A percentile compares a stretch with the other conserved stretches of the same genome.
phyloP scores from a whole-genome alignment of 2,113 vertebrate species.

The Corapipo altera region DNA sequence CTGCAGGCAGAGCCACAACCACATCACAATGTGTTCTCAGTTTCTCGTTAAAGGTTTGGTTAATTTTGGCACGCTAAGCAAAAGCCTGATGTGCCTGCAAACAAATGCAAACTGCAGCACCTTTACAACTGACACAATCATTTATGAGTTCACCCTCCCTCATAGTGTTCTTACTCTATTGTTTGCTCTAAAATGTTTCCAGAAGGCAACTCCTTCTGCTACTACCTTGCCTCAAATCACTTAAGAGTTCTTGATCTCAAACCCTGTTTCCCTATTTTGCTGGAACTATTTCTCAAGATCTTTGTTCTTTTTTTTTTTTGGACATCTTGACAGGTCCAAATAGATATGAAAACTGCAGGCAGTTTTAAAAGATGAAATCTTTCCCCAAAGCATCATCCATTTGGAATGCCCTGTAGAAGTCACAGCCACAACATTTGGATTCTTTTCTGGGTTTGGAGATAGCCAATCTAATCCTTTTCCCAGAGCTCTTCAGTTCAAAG shows the following conservation, averaged over 20 bases:
- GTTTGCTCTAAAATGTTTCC: background rate
- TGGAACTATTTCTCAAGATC: background rate
- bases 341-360: background rate
- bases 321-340: background rate
- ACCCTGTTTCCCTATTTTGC: background rate
- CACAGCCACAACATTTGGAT: background rate
- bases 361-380: background rate
- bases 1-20: background rate
- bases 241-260: background rate
- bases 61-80: background rate
- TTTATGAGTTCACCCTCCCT: background rate
- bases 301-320: background rate
- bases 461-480: background rate
- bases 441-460: background rate
- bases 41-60: background rate
- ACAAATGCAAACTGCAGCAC: background rate
- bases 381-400: background rate
- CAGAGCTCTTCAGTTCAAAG: background rate
- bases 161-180: background rate
- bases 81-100: background rate
- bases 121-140: background rate
- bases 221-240: background rate
- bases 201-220: background rate
- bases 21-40: background rate
- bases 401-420: background rate